Conservation (phyloP, 2,113 vertebrate species). For the Saccopteryx bilineata region DNA sequence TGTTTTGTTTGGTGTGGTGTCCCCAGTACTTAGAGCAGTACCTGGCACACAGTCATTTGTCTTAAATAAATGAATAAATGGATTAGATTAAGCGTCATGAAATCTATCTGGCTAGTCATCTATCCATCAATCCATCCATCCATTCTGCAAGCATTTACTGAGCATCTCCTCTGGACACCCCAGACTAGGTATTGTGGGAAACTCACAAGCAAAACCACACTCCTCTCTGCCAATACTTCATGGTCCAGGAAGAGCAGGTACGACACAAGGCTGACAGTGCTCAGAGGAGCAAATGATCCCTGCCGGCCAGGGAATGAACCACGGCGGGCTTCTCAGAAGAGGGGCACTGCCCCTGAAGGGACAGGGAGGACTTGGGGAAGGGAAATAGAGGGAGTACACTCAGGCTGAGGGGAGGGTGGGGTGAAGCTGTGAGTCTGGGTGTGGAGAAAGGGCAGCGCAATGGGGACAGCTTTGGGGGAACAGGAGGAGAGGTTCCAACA, state of each 20-base stretch:
- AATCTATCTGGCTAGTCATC: neutral
- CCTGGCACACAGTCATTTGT: neutral
- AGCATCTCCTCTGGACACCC: neutral
- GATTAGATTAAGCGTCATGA: neutral
- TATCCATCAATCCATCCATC: neutral
- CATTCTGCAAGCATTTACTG: neutral
- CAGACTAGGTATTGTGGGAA: neutral
- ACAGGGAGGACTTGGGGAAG: neutral
- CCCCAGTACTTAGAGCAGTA: neutral
- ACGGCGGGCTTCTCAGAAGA: neutral
- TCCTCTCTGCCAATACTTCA: neutral
- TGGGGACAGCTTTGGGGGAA: neutral
- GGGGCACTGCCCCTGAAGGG: too few species aligned
- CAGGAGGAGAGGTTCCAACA: neutral
- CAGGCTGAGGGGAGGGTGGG: neutral
- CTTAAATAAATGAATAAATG: neutral
- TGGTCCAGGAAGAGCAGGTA: neutral
- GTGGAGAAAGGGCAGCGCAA: neutral
- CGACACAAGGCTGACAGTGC: neutral
- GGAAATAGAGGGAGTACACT: neutral
- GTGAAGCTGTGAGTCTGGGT: neutral
- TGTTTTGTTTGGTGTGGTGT: neutral
- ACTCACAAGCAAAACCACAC: neutral
- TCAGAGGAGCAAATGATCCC: neutral
- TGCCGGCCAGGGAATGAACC: neutral